Conservation (phyloP, 35 echinoderm and acorn worm genomes). For the Acanthaster planci region DNA sequence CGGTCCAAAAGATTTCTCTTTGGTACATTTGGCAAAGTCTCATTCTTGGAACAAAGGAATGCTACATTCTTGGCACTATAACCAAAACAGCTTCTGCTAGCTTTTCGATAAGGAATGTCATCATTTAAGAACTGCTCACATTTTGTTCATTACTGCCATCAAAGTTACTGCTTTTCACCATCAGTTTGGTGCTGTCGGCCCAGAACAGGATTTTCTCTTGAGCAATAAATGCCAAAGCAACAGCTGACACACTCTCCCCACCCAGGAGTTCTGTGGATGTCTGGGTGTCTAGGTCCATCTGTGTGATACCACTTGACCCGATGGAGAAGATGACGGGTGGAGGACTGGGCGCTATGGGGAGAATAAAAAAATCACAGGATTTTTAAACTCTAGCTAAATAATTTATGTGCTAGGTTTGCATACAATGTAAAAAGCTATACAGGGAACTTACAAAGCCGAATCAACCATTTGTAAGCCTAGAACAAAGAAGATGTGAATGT, state of each 20-base stretch:
- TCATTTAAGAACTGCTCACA: constrained; percentile 11
- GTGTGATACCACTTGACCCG: neutral
- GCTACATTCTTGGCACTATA: no score
- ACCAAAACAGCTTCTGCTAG: no score
- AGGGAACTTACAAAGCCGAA: no score
- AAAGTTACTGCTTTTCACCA: constrained; percentile 46
- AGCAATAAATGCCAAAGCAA: constrained; percentile 31
- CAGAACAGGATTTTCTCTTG: constrained; percentile 32
- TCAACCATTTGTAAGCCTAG: no score
- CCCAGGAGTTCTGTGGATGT: constrained; percentile 4
- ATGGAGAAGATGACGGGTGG: constrained; percentile 47
- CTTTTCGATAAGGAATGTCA: no score
- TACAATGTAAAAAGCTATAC: no score
- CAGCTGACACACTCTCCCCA: constrained; percentile 6
- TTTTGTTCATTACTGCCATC: constrained; percentile 27
- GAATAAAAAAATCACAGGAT: neutral
- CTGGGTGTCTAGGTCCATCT: constrained; percentile 51
- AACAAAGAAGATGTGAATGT: no score
- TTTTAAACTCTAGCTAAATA: no score
- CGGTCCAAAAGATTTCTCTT: no score
- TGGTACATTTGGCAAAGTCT: no score
- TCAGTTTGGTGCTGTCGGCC: neutral
- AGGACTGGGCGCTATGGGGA: constrained; percentile 37
- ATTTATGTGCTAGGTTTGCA: no score
- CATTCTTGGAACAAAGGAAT: no score